Evolutionary conservation across 2,113 vertebrate species (phyloP).

Genomic region (Piprites chloris): DNA sequence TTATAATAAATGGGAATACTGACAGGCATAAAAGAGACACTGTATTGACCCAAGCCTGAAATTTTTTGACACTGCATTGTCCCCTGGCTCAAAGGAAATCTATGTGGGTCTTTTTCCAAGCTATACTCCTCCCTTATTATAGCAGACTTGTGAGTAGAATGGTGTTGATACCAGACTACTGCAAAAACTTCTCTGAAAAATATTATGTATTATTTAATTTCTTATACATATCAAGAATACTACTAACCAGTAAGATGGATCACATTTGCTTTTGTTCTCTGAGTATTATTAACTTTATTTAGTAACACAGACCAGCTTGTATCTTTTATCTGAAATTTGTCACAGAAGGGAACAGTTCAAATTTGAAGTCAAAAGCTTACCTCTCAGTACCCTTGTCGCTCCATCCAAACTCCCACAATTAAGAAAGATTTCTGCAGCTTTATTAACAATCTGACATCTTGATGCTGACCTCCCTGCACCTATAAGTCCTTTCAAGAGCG

Average conservation of each 20-base stretch:
- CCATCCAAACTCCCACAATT: slow-evolving; percentile 82
- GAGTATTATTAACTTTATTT: not conserved
- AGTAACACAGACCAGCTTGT: not conserved
- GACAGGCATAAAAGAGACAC: not conserved
- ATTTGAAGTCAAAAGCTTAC: slow-evolving; percentile 68
- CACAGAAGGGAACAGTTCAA: not conserved
- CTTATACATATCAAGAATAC: not conserved
- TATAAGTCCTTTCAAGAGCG: slow-evolving; percentile 81
- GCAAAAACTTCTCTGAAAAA: not conserved
- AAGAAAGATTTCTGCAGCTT: slow-evolving; percentile 87
- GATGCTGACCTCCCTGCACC: slow-evolving; percentile 76
- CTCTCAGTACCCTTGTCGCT: slow-evolving; percentile 82
- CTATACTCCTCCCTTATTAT: not conserved
- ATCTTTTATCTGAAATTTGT: not conserved
- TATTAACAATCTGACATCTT: slow-evolving; percentile 85
- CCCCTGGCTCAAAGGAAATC: not conserved
- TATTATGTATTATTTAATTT: not conserved
- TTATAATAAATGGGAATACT: not conserved
- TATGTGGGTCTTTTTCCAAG: not conserved
- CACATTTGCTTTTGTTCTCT: not conserved
- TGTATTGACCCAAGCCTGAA: not conserved
- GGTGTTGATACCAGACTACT: not conserved
- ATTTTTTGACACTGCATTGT: not conserved
- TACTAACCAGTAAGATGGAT: not conserved
- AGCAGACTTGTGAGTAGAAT: not conserved